phyloP scores from a whole-genome alignment of 2,888 invertebrate genomes.

The Phyto melanocephala region DNA sequence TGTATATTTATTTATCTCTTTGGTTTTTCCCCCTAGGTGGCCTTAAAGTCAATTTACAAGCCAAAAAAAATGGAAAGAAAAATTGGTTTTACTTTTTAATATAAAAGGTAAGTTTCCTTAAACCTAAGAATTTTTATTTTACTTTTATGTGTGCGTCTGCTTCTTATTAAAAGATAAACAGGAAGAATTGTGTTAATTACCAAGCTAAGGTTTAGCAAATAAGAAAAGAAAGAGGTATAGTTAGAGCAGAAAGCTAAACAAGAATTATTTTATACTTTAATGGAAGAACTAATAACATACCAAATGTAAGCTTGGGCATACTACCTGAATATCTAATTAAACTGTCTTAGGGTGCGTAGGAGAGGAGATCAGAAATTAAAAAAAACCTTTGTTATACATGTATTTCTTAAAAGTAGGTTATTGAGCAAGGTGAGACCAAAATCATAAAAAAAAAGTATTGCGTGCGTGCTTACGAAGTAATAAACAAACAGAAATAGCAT shows the following conservation, averaged over 20 bases:
- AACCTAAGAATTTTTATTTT: not conserved
- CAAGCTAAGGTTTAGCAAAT: not conserved
- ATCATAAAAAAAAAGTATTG: not conserved
- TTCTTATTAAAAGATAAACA: not conserved
- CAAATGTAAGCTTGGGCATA: no score
- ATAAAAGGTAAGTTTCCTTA: not conserved
- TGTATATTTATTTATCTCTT: constrained; percentile 22
- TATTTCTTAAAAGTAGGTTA: not conserved
- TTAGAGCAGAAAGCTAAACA: not conserved
- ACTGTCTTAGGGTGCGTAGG: no score
- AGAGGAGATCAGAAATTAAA: no score
- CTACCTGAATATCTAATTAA: no score
- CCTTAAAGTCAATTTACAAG: constrained; percentile 40
- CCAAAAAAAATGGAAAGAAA: not conserved
- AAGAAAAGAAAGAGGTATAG: not conserved
- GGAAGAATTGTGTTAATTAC: constrained; percentile 36
- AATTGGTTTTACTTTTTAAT: not conserved
- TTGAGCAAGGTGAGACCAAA: not conserved
- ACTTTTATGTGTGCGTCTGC: not conserved
- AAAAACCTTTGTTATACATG: no score
- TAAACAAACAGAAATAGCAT: not conserved
- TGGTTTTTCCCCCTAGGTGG: constrained; percentile 10
- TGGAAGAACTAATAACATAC: no score
- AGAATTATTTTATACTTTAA: no score
- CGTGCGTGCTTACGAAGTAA: not conserved